Percentiles rank a stretch among this genome's conserved stretches.
Conservation (phyloP, 1,140 invertebrate species). For the Akabosia matsudoensis region DNA sequence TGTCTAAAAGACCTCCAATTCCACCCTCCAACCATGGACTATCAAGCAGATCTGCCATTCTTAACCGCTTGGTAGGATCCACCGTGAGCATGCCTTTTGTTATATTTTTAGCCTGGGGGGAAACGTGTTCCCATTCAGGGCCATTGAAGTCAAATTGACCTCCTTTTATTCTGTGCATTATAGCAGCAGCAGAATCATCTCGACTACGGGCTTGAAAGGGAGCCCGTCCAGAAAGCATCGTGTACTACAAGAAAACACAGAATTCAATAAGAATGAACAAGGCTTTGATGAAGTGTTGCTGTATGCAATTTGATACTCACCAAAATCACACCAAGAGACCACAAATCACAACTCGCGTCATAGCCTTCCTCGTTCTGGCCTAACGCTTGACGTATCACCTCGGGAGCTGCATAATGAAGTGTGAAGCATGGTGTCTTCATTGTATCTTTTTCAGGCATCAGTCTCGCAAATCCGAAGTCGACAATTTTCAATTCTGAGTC, state of each 20-base stretch:
- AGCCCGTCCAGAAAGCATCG: conserved; percentile 78
- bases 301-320: conserved; percentile 53
- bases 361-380: conserved; percentile 58
- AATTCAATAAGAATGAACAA: not conserved
- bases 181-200: conserved; percentile 67
- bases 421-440: conserved; percentile 83
- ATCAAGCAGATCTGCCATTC: conserved; percentile 62
- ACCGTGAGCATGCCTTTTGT: conserved; percentile 73
- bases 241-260: conserved; percentile 62
- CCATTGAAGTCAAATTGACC: conserved; percentile 73
- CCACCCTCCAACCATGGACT: conserved; percentile 59
- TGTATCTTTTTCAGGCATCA: conserved; percentile 61
- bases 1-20: conserved; percentile 43
- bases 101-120: conserved; percentile 67
- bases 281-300: not conserved
- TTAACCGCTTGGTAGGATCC: conserved; percentile 69
- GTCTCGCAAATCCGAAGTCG: conserved; percentile 84
- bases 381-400: conserved; percentile 66
- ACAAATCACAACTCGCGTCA: conserved; percentile 85
- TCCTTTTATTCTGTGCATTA: conserved; percentile 73
- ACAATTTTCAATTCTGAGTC: conserved; percentile 75
- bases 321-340: conserved; percentile 86
- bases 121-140: conserved; percentile 69
- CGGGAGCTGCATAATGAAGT: conserved; percentile 84
- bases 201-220: conserved; percentile 70